A percentile compares a stretch with the other conserved stretches of the same genome.
Evolutionary conservation across 2,113 vertebrate species (phyloP).

Genomic region (Sminthopsis crassicaudata): DNA sequence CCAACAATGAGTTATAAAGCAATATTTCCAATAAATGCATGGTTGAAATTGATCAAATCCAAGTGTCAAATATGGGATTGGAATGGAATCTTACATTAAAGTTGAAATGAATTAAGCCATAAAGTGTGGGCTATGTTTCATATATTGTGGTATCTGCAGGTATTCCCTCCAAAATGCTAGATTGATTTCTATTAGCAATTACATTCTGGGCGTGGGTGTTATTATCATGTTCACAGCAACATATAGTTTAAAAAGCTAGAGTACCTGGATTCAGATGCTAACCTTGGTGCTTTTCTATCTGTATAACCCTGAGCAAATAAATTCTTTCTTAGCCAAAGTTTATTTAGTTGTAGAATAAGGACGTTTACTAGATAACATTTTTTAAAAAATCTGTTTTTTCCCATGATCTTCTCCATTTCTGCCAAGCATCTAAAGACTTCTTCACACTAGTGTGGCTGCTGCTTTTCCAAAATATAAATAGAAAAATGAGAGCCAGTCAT

Average conservation of each 20-base stretch:
- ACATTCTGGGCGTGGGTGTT: not conserved
- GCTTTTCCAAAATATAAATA: not conserved
- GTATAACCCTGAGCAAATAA: not conserved
- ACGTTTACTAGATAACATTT: not conserved
- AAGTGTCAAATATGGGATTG: not conserved
- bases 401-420: not conserved
- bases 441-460: slow-evolving; percentile 18
- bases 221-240: not conserved
- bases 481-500: not conserved
- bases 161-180: not conserved
- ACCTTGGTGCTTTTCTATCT: not conserved
- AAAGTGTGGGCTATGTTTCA: not conserved
- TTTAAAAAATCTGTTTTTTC: not conserved
- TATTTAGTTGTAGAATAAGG: not conserved
- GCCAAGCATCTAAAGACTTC: slow-evolving; percentile 40
- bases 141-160: too few species aligned
- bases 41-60: not conserved
- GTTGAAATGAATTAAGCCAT: not conserved
- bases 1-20: not conserved
- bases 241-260: not conserved
- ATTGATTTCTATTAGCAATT: not conserved
- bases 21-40: not conserved
- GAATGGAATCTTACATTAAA: not conserved
- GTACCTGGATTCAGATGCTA: not conserved
- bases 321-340: not conserved